These are phyloP conservation scores for Coptodon bakossiorum DNA, from an alignment of 2,113 vertebrate genomes.

Conservation along the genomic window DNA sequence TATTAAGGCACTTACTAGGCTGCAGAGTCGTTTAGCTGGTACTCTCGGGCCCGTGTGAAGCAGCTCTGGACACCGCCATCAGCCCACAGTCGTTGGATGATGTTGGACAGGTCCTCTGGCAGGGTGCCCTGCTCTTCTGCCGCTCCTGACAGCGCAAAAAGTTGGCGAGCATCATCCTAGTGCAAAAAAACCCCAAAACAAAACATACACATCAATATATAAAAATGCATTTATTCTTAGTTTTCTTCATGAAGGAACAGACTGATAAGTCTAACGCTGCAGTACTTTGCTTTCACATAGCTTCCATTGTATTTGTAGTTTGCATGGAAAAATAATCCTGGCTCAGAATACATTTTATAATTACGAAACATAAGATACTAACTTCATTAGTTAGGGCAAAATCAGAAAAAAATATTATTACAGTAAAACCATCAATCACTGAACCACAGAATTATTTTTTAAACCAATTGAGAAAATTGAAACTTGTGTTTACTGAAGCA, in stretches of 20 bases:
- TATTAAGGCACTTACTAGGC: constrained; percentile 78
- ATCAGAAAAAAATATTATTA: neutral
- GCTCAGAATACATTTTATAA: neutral
- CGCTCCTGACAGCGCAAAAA: constrained; percentile 84
- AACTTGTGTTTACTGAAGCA: neutral
- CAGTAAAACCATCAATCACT: neutral
- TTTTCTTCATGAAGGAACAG: neutral
- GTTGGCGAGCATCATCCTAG: constrained; percentile 92
- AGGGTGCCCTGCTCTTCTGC: constrained; percentile 93
- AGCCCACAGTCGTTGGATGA: constrained; percentile 91
- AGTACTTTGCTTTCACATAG: neutral
- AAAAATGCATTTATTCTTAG: neutral
- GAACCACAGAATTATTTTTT: neutral
- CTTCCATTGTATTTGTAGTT: neutral
- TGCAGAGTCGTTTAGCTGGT: constrained; percentile 86
- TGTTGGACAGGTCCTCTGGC: constrained; percentile 85
- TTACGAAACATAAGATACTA: neutral
- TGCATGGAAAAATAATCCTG: neutral
- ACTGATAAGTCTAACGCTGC: neutral
- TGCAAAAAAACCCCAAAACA: neutral
- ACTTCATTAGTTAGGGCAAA: neutral
- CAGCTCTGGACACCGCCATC: constrained; percentile 92
- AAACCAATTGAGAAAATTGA: neutral
- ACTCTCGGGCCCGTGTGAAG: constrained; percentile 85
- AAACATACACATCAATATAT: neutral